These are phyloP conservation scores for Brachyhypopomus gauderio DNA, from an alignment of 2,113 vertebrate species.

Conservation along the genomic window DNA sequence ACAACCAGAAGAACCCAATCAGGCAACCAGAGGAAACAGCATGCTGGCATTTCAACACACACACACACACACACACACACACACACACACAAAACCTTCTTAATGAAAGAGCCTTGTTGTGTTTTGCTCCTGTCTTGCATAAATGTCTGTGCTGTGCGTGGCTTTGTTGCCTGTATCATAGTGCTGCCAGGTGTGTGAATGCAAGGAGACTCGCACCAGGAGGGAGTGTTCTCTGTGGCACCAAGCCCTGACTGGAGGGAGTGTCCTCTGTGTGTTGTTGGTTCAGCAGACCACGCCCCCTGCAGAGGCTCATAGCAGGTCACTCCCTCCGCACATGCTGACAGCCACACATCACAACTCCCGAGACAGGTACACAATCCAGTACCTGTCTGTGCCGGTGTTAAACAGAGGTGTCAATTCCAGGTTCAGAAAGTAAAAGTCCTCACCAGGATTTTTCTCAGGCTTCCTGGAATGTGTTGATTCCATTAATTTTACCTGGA, in stretches of 20 bases:
- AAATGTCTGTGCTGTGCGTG: background rate
- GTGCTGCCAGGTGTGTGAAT: conserved; percentile 26
- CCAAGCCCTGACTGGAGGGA: no score
- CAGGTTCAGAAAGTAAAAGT: no score
- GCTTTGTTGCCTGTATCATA: conserved; percentile 1
- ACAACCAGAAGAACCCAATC: conserved; percentile 37
- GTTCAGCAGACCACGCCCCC: background rate
- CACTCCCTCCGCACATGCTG: conserved; percentile 2
- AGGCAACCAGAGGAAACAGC: conserved; percentile 28
- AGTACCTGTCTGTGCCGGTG: no score
- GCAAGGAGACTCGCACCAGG: no score
- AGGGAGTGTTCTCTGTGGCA: background rate
- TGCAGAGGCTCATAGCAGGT: background rate
- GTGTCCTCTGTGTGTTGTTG: conserved; percentile 41
- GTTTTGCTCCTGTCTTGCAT: background rate
- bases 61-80: conserved; percentile 1
- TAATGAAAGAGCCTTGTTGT: background rate
- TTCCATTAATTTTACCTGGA: no score
- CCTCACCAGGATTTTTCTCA: no score
- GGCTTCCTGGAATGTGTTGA: no score
- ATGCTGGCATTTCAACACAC: conserved; percentile 27
- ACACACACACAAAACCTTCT: background rate
- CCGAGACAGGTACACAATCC: background rate
- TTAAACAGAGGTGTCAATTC: no score
- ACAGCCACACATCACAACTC: conserved; percentile 20